These are phyloP conservation scores for Leptinotarsa rubiginosa DNA, from an alignment of 2,888 invertebrate genomes.

Conservation along the genomic window DNA sequence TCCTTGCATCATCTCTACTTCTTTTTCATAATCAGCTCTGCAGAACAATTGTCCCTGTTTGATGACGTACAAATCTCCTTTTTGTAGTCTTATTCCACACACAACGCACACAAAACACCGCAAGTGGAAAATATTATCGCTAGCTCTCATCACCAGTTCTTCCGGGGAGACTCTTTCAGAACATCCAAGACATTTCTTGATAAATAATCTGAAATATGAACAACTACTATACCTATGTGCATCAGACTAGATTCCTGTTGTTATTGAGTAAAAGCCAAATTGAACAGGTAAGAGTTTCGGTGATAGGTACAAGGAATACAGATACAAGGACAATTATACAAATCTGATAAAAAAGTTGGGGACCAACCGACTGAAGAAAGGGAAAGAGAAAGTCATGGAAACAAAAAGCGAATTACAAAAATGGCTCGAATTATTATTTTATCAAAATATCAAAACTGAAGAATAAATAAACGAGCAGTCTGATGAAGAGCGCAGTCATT, in stretches of 20 bases:
- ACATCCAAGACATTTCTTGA: constrained; percentile 81
- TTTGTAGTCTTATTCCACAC: constrained; percentile 80
- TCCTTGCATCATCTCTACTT: constrained; percentile 78
- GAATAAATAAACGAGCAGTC: neutral
- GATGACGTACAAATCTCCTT: constrained; percentile 85
- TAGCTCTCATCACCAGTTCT: constrained; percentile 84
- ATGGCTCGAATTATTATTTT: too few species aligned
- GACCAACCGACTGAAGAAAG: too few species aligned
- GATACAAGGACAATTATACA: too few species aligned
- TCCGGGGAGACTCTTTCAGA: constrained; percentile 78
- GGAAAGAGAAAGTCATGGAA: neutral
- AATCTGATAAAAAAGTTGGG: too few species aligned
- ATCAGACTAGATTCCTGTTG: too few species aligned
- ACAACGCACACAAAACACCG: constrained; percentile 84
- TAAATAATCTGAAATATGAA: constrained; percentile 71
- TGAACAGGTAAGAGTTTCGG: too few species aligned
- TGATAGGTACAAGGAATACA: too few species aligned
- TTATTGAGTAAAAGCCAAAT: too few species aligned
- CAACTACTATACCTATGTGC: too few species aligned
- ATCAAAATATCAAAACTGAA: too few species aligned
- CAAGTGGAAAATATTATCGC: constrained; percentile 81
- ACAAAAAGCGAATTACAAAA: too few species aligned
- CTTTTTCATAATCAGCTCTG: constrained; percentile 83
- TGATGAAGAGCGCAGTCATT: neutral
- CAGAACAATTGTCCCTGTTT: constrained; percentile 84